Evolutionary conservation across 2,888 invertebrate species (phyloP).

Genomic region (Chrysolina oricalcia): DNA sequence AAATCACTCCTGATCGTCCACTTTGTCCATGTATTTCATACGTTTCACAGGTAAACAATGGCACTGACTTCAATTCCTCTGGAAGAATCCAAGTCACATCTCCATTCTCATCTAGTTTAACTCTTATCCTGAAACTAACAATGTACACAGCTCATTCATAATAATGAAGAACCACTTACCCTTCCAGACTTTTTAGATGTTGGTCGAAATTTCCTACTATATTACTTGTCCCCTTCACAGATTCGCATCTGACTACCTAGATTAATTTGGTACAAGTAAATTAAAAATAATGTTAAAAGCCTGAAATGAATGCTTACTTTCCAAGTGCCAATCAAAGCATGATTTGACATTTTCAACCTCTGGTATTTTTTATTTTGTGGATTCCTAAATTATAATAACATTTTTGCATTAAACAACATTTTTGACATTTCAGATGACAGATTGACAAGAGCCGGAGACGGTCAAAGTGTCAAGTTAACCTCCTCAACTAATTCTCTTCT

Average conservation of each 20-base stretch:
- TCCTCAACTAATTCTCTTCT: too few species aligned
- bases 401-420: too few species aligned
- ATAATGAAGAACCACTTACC: slow-evolving; percentile 20
- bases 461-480: too few species aligned
- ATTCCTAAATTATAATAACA: too few species aligned
- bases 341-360: slow-evolving; percentile 59
- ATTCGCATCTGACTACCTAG: slow-evolving; percentile 40
- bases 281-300: neutral
- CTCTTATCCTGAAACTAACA: slow-evolving; percentile 67
- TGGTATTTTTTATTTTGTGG: neutral
- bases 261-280: slow-evolving; percentile 14
- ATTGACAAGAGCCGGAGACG: too few species aligned
- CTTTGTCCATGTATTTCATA: slow-evolving; percentile 74
- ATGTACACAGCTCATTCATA: neutral
- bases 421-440: too few species aligned
- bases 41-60: slow-evolving; percentile 81
- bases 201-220: slow-evolving; percentile 36
- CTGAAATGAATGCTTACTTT: slow-evolving; percentile 69
- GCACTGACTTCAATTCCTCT: slow-evolving; percentile 73
- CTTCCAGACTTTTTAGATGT: slow-evolving; percentile 36
- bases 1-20: slow-evolving; percentile 60
- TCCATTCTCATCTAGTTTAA: slow-evolving; percentile 76
- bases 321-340: slow-evolving; percentile 74
- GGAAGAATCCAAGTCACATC: slow-evolving; percentile 79
- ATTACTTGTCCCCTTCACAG: slow-evolving; percentile 21